These are phyloP conservation scores for Rhea pennata DNA, from an alignment of 2,113 vertebrate genomes.

Conservation along the genomic window DNA sequence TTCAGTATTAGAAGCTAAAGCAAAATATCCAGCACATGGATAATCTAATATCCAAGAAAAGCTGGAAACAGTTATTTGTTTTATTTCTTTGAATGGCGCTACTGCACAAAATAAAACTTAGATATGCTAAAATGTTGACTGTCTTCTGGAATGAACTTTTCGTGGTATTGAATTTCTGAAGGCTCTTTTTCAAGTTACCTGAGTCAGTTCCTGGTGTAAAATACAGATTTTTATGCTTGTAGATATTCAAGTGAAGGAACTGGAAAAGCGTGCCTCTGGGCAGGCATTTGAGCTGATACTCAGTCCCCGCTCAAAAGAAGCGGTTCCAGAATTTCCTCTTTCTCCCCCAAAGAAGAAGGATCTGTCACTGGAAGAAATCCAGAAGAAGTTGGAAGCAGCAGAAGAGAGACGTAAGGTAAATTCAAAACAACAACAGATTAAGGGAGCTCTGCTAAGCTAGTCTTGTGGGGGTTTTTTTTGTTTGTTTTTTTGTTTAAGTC, in stretches of 20 bases:
- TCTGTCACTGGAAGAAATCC: slow-evolving; percentile 93
- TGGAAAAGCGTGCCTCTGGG: slow-evolving; percentile 94
- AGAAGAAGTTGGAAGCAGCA: slow-evolving; percentile 93
- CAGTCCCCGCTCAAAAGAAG: slow-evolving; percentile 87
- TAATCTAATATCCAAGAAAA: fast-evolving
- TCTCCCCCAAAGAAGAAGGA: slow-evolving; percentile 92
- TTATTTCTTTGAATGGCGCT: fast-evolving
- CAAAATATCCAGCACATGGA: neutral
- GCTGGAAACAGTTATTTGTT: too few relatives aligned
- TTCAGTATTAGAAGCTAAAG: neutral
- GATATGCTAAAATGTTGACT: fast-evolving
- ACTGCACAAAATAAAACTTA: neutral
- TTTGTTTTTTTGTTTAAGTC: neutral
- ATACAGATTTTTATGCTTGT: fast-evolving
- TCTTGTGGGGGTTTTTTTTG: too few relatives aligned
- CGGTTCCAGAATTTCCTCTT: slow-evolving; percentile 87
- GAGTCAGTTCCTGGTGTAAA: neutral
- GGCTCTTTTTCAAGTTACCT: neutral
- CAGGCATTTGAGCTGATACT: slow-evolving; percentile 97
- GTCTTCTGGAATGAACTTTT: neutral
- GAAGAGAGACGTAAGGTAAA: slow-evolving; percentile 95
- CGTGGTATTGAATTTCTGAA: neutral
- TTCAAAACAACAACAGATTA: neutral
- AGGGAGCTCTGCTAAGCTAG: neutral
- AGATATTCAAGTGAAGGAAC: slow-evolving; percentile 95